Base-by-base conservation (phyloP, 1,140 invertebrate genomes). In the Prorops nasuta region DNA sequence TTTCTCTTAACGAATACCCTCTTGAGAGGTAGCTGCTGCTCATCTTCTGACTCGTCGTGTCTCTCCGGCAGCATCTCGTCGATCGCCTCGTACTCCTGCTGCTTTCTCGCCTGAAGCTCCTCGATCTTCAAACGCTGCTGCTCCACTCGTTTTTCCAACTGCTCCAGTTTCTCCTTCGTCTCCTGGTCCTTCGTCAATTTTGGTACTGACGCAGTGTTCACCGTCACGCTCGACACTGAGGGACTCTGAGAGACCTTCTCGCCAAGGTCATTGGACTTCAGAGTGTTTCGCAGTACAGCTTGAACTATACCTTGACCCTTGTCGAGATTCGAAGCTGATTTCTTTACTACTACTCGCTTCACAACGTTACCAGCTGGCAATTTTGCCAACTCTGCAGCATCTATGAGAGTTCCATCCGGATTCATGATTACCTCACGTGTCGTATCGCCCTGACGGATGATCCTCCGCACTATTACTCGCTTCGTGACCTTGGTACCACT, bases 1-100 rank as follows among this genome's bases (percentile, higher is more conserved):
- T 78, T 78, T 38, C 73, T 63, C 31, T 78, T 78, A 3, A 77
- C 74, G 18, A 78, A 78, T 0, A 78, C 76, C 32, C 76, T 60
- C 21, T 78, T 78, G 2, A 78, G 45, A 3, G 76, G 76, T 14
- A 78, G 42, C 32, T 77, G 71, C 21, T 76, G 76, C 14, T 78
- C 76, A 28, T 78, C 76, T 15, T 78, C 76, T 1, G 74, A 77
- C 20, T 77, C 74, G 7, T 78, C 76, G 10, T 76, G 74, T 14
- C 76, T 54, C 6, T 78, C 76, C 1, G 76, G 74, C 1, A 76
- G 40, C 63, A 74, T 72, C 10, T 77, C 74, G 10, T 78, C 74
- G 1, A 66, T 60, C 0, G 69, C 52, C 19, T 76, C 76, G 15
- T 67, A 70, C 3, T 76, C 69, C 12, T 72, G 70, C 16, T 62